Evolutionary conservation across 2,113 vertebrate genomes (phyloP), one percentile per base, ranked within the genome.

Genomic region (Chaenogobius annularis): DNA sequence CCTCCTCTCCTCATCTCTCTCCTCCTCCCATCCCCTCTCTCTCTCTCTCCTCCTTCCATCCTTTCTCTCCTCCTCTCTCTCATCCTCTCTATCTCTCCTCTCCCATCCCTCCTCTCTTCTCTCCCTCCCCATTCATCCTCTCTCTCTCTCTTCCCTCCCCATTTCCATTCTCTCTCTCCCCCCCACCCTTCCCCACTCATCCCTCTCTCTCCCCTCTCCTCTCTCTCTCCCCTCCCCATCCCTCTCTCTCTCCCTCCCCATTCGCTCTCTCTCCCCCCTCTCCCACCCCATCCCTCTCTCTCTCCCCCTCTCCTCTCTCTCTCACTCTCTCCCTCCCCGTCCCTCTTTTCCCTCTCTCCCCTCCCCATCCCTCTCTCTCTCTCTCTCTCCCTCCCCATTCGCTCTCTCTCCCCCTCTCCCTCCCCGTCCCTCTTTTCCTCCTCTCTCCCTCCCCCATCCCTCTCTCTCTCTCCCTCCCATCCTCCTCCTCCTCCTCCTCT

Each of bases 251-350:
- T 44, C 20, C 13, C 56, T 63, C 8, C 40, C 14, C 31, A 40
- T 13, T 40, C 19, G 37, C 75, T 78, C 73, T 73, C 68, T 79
- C 67, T 75, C 55, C 22, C 66, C 8, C 37, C 23, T 31, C 56
- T n/a, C 69, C 13, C 46, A 14, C 5, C 14, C 46, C 1, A 2
- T 47, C 46, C 14, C 12, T 54, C 7, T 22, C 54, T 75, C 73
- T 66, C 48, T 50, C 13, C 13, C 5, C 47, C 13, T 17, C 2
- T 15, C 1, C 15, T 56, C 40, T 46, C 65, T 54, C 73, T 62
- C n/a, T 44, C 10, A 13, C 17, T 35, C 55, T 31, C 72, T 74
- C 77, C 72, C 70, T 81, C 72, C 75, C 61, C n/a, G 35, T 66
- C 15, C 44, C 55, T 74, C 68, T 8, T 5, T 47, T 37, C 23